A percentile compares a stretch with the other conserved stretches of the same genome.
Evolutionary conservation across 2,113 vertebrate species (phyloP).

Genomic region (Trematocara macrostoma): DNA sequence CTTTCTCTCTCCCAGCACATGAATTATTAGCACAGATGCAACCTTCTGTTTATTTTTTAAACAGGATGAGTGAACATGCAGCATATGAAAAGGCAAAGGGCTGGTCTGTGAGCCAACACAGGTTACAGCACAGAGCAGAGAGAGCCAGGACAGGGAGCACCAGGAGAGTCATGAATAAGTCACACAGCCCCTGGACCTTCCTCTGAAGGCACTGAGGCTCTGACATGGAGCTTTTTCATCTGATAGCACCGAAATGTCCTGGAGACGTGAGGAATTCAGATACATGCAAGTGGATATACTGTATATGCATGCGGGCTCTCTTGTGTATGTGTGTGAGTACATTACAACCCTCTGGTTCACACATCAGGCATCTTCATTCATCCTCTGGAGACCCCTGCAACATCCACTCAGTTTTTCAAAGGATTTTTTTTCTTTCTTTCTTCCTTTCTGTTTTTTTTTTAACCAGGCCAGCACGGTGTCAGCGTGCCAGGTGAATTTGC

Average conservation of each 20-base stretch:
- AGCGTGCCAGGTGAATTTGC: constrained; percentile 44
- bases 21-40: constrained; percentile 73
- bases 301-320: constrained; percentile 27
- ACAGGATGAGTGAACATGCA: constrained; percentile 55
- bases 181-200: constrained; percentile 70
- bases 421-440: neutral
- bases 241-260: constrained; percentile 60
- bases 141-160: constrained; percentile 39
- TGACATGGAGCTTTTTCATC: constrained; percentile 69
- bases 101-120: constrained; percentile 11
- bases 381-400: constrained; percentile 33
- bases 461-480: constrained; percentile 33
- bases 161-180: constrained; percentile 74
- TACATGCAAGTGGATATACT: constrained; percentile 28
- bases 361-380: constrained; percentile 34
- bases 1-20: constrained; percentile 58
- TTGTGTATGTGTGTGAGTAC: constrained; percentile 6
- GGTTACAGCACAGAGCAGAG: constrained; percentile 15
- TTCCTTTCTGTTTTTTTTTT: neutral
- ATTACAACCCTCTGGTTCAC: constrained; percentile 35
- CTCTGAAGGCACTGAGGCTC: constrained; percentile 64
- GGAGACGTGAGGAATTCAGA: constrained; percentile 55
- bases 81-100: constrained; percentile 49
- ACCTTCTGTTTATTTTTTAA: constrained; percentile 75
- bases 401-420: constrained; percentile 25